phyloP scores from a whole-genome alignment of 2,797 vertebrate species.

The Gallinago stenura region DNA sequence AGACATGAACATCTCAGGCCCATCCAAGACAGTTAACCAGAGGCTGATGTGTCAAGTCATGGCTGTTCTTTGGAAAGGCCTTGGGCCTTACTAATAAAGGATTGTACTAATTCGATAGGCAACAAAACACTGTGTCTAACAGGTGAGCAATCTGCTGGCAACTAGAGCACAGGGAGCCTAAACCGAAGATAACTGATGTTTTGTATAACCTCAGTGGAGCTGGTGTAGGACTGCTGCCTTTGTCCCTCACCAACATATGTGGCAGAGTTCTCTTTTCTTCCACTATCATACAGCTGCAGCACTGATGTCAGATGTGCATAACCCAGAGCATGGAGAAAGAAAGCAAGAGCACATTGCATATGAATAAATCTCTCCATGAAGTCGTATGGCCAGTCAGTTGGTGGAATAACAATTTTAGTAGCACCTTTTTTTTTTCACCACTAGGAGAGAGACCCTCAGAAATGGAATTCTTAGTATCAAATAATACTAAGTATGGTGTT shows the following conservation, averaged over 20 bases:
- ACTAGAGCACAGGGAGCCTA: not conserved
- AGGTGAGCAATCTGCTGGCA: not conserved
- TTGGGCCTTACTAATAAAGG: not conserved
- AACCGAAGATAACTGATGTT: not conserved
- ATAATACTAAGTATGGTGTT: not conserved
- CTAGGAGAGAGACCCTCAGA: not conserved
- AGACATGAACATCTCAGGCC: not conserved
- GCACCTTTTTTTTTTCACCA: rapidly evolving
- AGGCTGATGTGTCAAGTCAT: not conserved
- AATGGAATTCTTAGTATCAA: not conserved
- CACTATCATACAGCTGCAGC: not conserved
- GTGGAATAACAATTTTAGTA: conserved; percentile 3
- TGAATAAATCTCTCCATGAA: not conserved
- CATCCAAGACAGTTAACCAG: not conserved
- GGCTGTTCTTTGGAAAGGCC: not conserved
- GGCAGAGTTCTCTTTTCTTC: not conserved
- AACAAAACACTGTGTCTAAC: not conserved
- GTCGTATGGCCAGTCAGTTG: not conserved
- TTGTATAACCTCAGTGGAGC: not conserved
- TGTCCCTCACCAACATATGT: not conserved
- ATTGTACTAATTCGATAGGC: not conserved
- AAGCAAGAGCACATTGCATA: not conserved
- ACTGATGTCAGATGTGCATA: not conserved
- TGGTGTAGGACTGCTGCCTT: not conserved
- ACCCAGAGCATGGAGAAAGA: not conserved